Conservation (phyloP, 64 coral and sea anemone genomes). For the Pocillopora damicornis region DNA sequence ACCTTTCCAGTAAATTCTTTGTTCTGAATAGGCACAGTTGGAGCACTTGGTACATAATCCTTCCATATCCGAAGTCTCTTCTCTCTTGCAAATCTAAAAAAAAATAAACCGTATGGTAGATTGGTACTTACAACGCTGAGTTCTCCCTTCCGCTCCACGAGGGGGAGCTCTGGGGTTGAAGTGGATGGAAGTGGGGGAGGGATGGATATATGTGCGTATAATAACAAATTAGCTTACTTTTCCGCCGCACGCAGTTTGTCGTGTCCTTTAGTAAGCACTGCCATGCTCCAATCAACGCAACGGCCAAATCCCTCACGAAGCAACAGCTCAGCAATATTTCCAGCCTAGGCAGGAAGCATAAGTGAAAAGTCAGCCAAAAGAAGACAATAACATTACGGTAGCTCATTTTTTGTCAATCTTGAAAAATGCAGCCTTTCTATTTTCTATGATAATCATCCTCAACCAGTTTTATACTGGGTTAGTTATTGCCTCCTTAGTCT, state of each 20-base stretch:
- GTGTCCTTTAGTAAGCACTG: conserved; percentile 76
- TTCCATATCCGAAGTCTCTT: conserved; percentile 92
- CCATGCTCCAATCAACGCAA: conserved; percentile 99
- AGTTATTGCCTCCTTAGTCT: too few relatives aligned
- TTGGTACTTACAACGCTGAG: too few relatives aligned
- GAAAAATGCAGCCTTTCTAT: too few relatives aligned
- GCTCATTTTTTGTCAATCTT: too few relatives aligned
- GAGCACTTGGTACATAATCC: conserved; percentile 73
- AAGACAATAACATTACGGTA: not conserved
- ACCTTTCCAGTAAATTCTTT: conserved; percentile 98
- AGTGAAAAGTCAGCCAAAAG: not conserved
- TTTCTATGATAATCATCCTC: too few relatives aligned
- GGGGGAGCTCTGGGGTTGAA: too few relatives aligned
- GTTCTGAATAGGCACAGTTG: conserved; percentile 60
- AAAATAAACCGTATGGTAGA: not conserved
- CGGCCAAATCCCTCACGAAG: conserved; percentile 92
- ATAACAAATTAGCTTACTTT: conserved; percentile 54
- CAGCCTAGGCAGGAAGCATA: conserved; percentile 53
- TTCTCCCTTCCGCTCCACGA: too few relatives aligned
- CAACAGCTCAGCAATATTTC: conserved; percentile 89
- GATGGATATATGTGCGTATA: too few relatives aligned
- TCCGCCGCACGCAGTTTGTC: conserved; percentile 75
- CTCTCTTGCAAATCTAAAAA: conserved; percentile 82
- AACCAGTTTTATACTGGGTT: too few relatives aligned
- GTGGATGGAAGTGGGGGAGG: too few relatives aligned